Evolutionary conservation across 2,113 vertebrate genomes (phyloP).

Genomic region (Cyprinodon variegatus): DNA sequence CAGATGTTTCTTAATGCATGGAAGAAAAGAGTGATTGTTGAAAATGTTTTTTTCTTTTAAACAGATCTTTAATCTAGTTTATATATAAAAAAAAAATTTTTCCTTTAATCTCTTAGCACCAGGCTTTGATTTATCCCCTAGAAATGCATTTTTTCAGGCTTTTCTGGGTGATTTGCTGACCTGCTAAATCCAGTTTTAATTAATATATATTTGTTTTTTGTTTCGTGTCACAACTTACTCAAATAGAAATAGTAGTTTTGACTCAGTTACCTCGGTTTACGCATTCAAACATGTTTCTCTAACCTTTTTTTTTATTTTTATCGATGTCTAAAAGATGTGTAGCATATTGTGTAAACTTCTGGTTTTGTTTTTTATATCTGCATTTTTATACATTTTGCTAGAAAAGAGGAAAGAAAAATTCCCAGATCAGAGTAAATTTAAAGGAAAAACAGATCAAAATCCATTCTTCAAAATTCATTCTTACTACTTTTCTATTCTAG

Average conservation of each 20-base stretch:
- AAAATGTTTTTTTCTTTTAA: neutral
- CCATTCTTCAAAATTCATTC: neutral
- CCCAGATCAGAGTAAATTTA: neutral
- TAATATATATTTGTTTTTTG: neutral
- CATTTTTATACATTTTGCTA: neutral
- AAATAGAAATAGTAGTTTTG: neutral
- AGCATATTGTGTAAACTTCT: neutral
- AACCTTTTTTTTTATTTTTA: neutral
- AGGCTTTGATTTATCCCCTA: neutral
- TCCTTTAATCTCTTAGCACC: neutral
- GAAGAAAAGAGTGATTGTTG: neutral
- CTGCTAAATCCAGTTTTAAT: neutral
- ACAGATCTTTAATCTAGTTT: neutral
- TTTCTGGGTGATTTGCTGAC: neutral
- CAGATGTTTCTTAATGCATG: neutral
- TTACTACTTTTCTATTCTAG: conserved; percentile 32
- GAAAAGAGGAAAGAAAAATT: neutral
- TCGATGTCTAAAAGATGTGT: neutral
- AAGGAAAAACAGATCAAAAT: neutral
- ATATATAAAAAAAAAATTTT: neutral
- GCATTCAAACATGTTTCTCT: neutral
- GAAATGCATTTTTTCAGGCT: neutral
- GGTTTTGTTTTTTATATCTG: neutral
- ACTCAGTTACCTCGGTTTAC: neutral
- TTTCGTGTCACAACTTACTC: neutral